phyloP scores from a whole-genome alignment of 35 echinoderm and acorn worm genomes.

The Patiria miniata region DNA sequence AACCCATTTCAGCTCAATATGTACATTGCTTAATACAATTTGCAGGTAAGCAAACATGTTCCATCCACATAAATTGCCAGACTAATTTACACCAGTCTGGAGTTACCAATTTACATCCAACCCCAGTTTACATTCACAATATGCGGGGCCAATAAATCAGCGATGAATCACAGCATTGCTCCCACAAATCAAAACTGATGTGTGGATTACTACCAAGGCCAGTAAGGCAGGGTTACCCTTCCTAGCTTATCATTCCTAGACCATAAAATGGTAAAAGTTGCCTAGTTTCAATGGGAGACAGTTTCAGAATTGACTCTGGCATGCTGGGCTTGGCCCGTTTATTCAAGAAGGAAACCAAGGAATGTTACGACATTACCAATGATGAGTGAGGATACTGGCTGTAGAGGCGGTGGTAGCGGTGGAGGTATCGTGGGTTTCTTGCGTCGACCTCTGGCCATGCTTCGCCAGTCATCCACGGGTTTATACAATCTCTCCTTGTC shows the following conservation, averaged over 20 bases:
- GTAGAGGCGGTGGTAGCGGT: background rate
- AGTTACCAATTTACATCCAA: background rate
- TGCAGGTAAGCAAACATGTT: no score
- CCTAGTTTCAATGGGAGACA: no score
- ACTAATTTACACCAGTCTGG: no score
- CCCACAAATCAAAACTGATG: slow-evolving; percentile 4
- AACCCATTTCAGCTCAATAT: no score
- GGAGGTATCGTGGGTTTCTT: background rate
- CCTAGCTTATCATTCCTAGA: no score
- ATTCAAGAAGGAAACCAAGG: background rate
- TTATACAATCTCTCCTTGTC: slow-evolving; percentile 13
- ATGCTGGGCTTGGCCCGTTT: no score
- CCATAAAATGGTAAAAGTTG: no score
- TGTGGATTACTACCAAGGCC: no score
- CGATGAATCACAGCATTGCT: background rate
- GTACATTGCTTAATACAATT: no score
- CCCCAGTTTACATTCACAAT: background rate
- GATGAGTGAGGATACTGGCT: background rate
- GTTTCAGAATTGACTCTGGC: no score
- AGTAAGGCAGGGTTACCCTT: no score
- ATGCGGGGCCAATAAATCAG: background rate
- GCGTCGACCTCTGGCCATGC: background rate
- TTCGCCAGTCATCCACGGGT: slow-evolving; percentile 14
- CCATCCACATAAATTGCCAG: no score
- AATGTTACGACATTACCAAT: background rate